A percentile compares a stretch with the other conserved stretches of the same genome.
Conservation (phyloP, 2,113 vertebrate genomes). For the Columbina picui region DNA sequence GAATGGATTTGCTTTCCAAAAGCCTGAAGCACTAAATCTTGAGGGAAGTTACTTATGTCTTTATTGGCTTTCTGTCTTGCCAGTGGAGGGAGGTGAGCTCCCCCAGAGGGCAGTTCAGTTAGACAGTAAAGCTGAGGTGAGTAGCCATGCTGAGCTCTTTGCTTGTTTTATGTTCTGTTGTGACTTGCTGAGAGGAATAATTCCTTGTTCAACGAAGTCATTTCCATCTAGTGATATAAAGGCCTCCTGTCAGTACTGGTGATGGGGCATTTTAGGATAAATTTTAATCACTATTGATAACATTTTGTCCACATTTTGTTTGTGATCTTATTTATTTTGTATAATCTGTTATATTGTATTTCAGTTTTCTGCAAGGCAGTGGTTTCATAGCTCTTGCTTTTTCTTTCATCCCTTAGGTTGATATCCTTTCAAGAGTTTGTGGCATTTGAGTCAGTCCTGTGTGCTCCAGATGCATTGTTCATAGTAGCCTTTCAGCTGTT, state of each 20-base stretch:
- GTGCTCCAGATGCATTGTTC: constrained; percentile 86
- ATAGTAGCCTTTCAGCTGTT: constrained; percentile 90
- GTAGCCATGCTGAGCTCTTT: neutral
- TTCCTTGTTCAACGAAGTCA: neutral
- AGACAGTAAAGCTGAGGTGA: neutral
- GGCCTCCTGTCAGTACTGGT: neutral
- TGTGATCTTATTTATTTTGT: neutral
- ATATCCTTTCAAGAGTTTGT: constrained; percentile 92
- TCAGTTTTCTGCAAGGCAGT: constrained; percentile 7
- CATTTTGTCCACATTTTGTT: neutral
- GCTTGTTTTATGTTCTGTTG: neutral
- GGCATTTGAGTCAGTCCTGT: constrained; percentile 88
- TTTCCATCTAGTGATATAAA: neutral
- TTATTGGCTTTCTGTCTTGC: neutral
- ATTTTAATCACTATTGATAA: neutral
- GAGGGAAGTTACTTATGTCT: constrained; percentile 9
- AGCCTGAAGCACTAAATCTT: neutral
- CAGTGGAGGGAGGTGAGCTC: neutral
- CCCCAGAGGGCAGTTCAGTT: constrained; percentile 30
- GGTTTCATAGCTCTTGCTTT: constrained; percentile 25
- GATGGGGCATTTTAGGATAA: neutral
- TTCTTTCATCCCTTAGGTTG: constrained; percentile 75
- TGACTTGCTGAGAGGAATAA: neutral
- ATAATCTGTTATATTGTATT: neutral
- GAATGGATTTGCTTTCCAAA: constrained; percentile 11